Base-by-base conservation (phyloP, 2,797 vertebrate genomes). In the Varecia variegata region DNA sequence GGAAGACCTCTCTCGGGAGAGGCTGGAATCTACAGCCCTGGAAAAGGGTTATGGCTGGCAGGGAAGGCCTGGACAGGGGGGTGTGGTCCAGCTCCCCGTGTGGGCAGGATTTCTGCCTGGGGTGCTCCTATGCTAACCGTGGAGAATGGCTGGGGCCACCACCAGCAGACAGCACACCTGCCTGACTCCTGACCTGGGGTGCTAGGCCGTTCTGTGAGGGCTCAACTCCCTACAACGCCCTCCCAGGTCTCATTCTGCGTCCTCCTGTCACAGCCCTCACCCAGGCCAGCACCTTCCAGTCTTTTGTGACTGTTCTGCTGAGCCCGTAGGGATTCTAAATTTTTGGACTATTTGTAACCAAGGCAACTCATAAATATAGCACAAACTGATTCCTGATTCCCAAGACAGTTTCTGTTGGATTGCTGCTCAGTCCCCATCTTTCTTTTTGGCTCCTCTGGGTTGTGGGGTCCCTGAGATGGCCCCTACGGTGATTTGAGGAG, bases 31-130 rank as follows among this genome's bases (percentile, higher is more conserved):
- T 25, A 1, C 5, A 21, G 45, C 32, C 47, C 25, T 84, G 20
- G 73, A 25, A 47, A 56, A n/a, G 2, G 35, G 62, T 30, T 12
- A 18, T 4, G 20, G 17, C 2, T 13, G 60, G 43, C 21, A 0
- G 5, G 62, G 62, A 30, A 7, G 56, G 43, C 12, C 35, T 8
- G n/a, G 40, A 21, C 47, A 65, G 17, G 0, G 0, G 60, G n/a
- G 3, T 13, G 15, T 65, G 67, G 2, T 32, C 30, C 12, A 68
- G 47, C 17, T 43, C 27, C 17, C 9, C 0, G 1, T 1, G 3
- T 3, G 23, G 23, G 43, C 14, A 30, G 18, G 23, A 27, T 43
- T 23, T 80, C 80, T 60, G 30, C 25, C 54, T 43, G 47, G 60
- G 2, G 12, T 1, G 3, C 88, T 68, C 32, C 9, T 45, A 4